Percentiles rank a stretch among this genome's conserved stretches.
phyloP scores from a whole-genome alignment of 2,797 vertebrate genomes.

The Xenops minutus region DNA sequence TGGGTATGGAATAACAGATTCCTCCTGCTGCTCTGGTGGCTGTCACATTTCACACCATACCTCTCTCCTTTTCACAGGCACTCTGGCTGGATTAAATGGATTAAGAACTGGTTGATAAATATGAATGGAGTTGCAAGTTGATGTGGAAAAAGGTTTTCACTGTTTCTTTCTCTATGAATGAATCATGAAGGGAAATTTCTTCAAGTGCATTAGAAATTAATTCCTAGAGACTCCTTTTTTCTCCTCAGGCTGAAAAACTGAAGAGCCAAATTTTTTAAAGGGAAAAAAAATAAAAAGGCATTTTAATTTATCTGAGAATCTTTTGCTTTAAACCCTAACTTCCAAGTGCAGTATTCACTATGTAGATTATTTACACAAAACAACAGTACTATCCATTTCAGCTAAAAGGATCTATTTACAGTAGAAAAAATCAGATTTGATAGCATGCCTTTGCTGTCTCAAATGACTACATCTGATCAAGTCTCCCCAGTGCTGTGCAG shows the following conservation, averaged over 20 bases:
- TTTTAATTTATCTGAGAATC: background rate
- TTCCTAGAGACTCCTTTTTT: slow-evolving; percentile 7
- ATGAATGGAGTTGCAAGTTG: slow-evolving; percentile 37
- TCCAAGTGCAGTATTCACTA: background rate
- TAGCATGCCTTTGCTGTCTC: background rate
- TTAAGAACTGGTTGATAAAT: slow-evolving; percentile 48
- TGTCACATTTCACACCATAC: slow-evolving; percentile 56
- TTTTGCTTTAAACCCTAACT: background rate
- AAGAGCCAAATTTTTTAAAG: background rate
- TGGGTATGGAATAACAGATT: slow-evolving; percentile 23
- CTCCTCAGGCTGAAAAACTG: background rate
- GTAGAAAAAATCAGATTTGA: background rate
- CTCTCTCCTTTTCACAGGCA: slow-evolving; percentile 41
- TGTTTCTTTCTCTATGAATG: slow-evolving; percentile 63
- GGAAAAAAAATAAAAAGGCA: accelerated
- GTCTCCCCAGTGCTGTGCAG: background rate
- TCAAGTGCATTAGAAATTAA: slow-evolving; percentile 57
- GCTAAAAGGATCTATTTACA: background rate
- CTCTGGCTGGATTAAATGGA: slow-evolving; percentile 59
- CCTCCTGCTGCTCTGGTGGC: slow-evolving; percentile 42
- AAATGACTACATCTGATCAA: background rate
- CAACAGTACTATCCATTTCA: background rate
- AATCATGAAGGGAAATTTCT: slow-evolving; percentile 35
- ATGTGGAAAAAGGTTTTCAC: slow-evolving; percentile 52
- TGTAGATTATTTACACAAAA: background rate